Evolutionary conservation across 2,888 invertebrate genomes (phyloP).

Genomic region (Diaprepes abbreviatus): DNA sequence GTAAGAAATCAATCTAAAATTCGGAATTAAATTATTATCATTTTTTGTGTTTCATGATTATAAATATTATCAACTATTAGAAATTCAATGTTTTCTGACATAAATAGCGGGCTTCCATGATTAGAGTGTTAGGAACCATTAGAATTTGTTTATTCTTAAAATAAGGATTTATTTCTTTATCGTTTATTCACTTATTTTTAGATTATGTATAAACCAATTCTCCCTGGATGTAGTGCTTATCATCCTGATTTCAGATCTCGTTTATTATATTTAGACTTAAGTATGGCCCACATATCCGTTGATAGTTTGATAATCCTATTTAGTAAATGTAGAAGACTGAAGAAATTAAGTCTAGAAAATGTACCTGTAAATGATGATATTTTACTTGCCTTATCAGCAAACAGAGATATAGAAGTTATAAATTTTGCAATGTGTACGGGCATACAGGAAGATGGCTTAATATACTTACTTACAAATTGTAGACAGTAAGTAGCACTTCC

Average conservation of each 20-base stretch:
- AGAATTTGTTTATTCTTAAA: too few species aligned
- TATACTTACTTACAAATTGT: constrained; percentile 74
- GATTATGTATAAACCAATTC: constrained; percentile 71
- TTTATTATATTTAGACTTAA: constrained; percentile 89
- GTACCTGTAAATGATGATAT: constrained; percentile 76
- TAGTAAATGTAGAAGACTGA: constrained; percentile 77
- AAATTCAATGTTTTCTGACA: too few species aligned
- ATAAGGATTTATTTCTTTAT: too few species aligned
- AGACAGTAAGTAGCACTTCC: constrained; percentile 71
- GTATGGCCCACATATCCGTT: constrained; percentile 79
- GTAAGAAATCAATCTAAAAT: too few species aligned
- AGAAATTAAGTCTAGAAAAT: constrained; percentile 89
- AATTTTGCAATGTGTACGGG: constrained; percentile 89
- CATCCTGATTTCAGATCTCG: constrained; percentile 70
- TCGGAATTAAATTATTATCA: too few species aligned
- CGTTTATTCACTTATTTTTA: too few species aligned
- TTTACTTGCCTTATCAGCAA: constrained; percentile 78
- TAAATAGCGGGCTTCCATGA: too few species aligned
- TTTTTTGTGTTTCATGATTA: too few species aligned
- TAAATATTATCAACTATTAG: too few species aligned
- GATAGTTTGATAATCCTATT: constrained; percentile 74
- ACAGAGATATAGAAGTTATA: constrained; percentile 79
- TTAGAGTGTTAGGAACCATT: too few species aligned
- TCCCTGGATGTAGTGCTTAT: constrained; percentile 63
- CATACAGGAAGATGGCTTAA: constrained; percentile 75